A percentile compares a stretch with the other conserved stretches of the same genome.
Conservation (phyloP, 2,797 vertebrate species). For the Alfaro cultratus region DNA sequence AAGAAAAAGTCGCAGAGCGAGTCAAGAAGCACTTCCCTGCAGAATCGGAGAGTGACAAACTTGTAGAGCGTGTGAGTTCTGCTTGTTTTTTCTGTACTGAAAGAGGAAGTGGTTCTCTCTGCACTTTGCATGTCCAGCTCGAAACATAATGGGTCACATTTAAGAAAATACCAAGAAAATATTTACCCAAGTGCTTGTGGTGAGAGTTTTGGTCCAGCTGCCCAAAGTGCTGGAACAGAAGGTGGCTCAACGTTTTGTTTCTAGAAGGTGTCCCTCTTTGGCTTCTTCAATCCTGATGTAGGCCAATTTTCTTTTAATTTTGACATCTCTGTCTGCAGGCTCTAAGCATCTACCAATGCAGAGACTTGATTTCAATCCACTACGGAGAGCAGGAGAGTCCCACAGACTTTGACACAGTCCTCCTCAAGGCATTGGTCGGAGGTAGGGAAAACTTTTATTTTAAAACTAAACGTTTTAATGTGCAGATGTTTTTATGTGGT, state of each 20-base stretch:
- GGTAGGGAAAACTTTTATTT: constrained; percentile 65
- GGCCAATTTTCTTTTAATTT: not conserved
- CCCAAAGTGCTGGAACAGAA: too few relatives aligned
- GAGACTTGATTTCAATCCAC: constrained; percentile 85
- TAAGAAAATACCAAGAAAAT: too few relatives aligned
- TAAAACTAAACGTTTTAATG: not conserved
- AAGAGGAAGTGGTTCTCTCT: not conserved
- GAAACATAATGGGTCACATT: too few relatives aligned
- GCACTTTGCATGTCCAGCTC: not conserved
- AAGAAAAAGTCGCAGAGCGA: constrained; percentile 74
- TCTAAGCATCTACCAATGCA: constrained; percentile 85
- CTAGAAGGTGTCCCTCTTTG: too few relatives aligned
- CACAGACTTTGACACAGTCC: constrained; percentile 90
- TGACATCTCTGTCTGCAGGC: constrained; percentile 67
- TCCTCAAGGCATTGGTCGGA: constrained; percentile 87
- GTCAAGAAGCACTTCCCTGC: constrained; percentile 78
- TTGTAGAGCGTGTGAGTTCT: constrained; percentile 79
- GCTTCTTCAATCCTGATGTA: not conserved
- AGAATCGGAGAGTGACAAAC: constrained; percentile 72
- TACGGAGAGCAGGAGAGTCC: constrained; percentile 84
- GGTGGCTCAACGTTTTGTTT: too few relatives aligned
- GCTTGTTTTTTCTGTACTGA: not conserved
- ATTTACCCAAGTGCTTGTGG: too few relatives aligned
- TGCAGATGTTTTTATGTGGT: not conserved
- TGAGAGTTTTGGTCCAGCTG: too few relatives aligned